Percentiles rank a stretch among this genome's conserved stretches.
phyloP scores from a whole-genome alignment of 2,113 vertebrate genomes.

The Trichomycterus rosablanca region DNA sequence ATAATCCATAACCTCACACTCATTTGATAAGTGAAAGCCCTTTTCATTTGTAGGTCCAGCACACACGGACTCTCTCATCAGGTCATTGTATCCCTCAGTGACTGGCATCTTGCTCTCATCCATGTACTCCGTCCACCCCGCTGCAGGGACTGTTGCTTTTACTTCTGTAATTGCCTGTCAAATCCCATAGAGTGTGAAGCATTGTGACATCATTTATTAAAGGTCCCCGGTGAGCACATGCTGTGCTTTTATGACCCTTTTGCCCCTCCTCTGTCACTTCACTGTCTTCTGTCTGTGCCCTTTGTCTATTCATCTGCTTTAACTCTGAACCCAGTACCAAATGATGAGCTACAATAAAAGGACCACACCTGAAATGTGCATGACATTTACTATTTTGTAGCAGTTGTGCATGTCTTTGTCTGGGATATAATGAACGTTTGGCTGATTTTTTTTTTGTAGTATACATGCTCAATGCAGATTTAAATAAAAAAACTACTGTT shows the following conservation, averaged over 20 bases:
- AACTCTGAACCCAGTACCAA: too few species aligned
- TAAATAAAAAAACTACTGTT: too few species aligned
- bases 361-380: too few species aligned
- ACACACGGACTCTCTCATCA: slow-evolving; percentile 7
- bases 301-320: not conserved
- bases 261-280: slow-evolving; percentile 1
- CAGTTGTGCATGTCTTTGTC: too few species aligned
- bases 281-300: not conserved
- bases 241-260: slow-evolving; percentile 16
- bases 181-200: slow-evolving; percentile 28
- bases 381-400: too few species aligned
- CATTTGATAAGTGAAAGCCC: slow-evolving; percentile 18
- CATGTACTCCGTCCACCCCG: not conserved
- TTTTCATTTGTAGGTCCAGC: slow-evolving; percentile 4
- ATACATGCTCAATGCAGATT: too few species aligned
- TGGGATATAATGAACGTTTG: too few species aligned
- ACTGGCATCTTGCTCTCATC: slow-evolving; percentile 20
- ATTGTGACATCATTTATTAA: slow-evolving; percentile 24
- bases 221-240: slow-evolving; percentile 3
- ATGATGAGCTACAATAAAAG: too few species aligned
- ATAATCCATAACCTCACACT: slow-evolving; percentile 21
- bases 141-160: slow-evolving; percentile 16
- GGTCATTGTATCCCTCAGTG: slow-evolving; percentile 13
- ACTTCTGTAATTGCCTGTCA: slow-evolving; percentile 44
- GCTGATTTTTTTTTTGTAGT: too few species aligned